Conservation (phyloP, 2,797 vertebrate species). For the Taenioides sp. region DNA sequence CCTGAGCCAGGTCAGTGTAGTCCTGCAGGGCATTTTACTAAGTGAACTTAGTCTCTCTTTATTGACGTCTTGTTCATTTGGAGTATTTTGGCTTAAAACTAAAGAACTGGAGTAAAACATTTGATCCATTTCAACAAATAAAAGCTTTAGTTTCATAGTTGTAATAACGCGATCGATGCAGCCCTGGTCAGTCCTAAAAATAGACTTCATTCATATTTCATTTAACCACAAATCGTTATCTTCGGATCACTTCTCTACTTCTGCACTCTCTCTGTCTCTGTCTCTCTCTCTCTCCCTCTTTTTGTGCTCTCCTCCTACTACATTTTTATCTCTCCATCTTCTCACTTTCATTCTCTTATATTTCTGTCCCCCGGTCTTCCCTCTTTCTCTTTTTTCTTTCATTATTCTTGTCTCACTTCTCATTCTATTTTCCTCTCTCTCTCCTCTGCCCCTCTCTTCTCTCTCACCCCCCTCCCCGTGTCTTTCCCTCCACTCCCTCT, state of each 20-base stretch:
- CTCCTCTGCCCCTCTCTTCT: too few relatives aligned
- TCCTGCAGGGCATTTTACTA: too few relatives aligned
- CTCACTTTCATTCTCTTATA: too few relatives aligned
- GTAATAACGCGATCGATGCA: not conserved
- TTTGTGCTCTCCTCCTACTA: not conserved
- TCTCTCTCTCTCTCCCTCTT: constrained; percentile 25
- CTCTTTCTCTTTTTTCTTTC: too few relatives aligned
- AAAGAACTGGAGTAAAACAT: not conserved
- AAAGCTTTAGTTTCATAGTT: not conserved
- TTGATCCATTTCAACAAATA: not conserved
- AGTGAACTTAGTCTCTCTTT: too few relatives aligned
- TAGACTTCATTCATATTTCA: not conserved
- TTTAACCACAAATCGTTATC: not conserved
- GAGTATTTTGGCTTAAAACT: too few relatives aligned
- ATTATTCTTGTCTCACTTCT: too few relatives aligned
- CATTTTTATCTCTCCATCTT: not conserved
- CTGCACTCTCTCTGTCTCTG: constrained; percentile 15
- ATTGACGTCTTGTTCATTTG: too few relatives aligned
- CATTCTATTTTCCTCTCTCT: too few relatives aligned
- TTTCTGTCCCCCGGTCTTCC: too few relatives aligned
- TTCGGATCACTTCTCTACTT: not conserved
- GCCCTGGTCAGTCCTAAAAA: not conserved
- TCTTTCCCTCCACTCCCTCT: constrained; percentile 30
- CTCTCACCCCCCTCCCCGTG: too few relatives aligned
- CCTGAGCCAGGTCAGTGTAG: too few relatives aligned